Percentiles rank a stretch among this genome's conserved stretches.
phyloP scores from a whole-genome alignment of 1,140 invertebrate species.

The Macrocentrus cingulum region DNA sequence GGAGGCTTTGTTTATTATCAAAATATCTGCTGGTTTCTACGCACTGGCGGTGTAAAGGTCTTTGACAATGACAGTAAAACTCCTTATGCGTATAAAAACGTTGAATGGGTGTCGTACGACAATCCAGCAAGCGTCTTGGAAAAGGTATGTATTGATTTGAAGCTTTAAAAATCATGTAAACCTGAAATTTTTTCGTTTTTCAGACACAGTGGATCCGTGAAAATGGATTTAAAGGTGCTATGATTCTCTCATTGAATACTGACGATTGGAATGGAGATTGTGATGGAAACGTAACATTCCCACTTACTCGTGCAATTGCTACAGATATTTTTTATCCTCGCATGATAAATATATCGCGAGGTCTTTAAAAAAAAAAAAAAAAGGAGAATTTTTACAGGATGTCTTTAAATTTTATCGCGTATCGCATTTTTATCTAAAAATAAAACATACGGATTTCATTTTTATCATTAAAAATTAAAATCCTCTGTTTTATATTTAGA shows the following conservation, averaged over 20 bases:
- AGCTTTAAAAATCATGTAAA: no score
- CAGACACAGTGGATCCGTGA: slow-evolving; percentile 67
- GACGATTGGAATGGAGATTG: slow-evolving; percentile 67
- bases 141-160: slow-evolving; percentile 63
- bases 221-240: slow-evolving; percentile 69
- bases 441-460: no score
- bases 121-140: slow-evolving; percentile 70
- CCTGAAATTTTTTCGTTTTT: slow-evolving; percentile 35
- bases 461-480: no score
- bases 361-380: no score
- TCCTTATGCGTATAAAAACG: slow-evolving; percentile 73
- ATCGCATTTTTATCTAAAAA: no score
- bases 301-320: slow-evolving; percentile 37
- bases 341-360: neutral
- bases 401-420: no score
- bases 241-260: slow-evolving; percentile 76
- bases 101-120: slow-evolving; percentile 91
- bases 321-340: neutral
- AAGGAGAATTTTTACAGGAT: no score
- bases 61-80: slow-evolving; percentile 72
- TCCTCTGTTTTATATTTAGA: no score
- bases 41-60: slow-evolving; percentile 55
- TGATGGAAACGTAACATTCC: slow-evolving; percentile 39
- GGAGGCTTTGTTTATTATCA: slow-evolving; percentile 74
- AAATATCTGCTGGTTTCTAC: slow-evolving; percentile 70